Percentiles rank a stretch among this genome's conserved stretches.
phyloP scores from a whole-genome alignment of 2,797 vertebrate species.

The Alca torda region DNA sequence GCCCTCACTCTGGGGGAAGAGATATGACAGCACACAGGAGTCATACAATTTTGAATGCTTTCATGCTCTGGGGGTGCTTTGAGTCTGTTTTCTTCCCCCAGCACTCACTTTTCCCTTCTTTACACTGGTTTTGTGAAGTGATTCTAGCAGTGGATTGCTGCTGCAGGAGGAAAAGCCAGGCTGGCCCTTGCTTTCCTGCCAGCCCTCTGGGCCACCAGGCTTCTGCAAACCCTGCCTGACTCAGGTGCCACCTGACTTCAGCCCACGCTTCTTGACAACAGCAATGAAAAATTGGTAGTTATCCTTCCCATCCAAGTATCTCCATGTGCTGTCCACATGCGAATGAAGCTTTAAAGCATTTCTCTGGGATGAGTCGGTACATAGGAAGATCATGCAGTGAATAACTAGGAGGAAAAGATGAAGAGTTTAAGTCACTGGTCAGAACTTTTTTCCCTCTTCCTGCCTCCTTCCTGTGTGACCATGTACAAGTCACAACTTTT shows the following conservation, averaged over 20 bases:
- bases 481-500: background rate
- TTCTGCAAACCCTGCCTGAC: background rate
- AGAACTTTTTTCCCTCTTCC: background rate
- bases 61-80: background rate
- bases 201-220: background rate
- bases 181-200: accelerated
- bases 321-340: background rate
- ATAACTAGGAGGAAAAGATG: background rate
- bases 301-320: background rate
- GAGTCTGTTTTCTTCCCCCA: background rate
- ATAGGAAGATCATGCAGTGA: background rate
- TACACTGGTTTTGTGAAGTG: background rate
- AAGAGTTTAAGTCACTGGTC: background rate
- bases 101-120: background rate
- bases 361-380: background rate
- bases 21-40: background rate
- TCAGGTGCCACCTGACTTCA: background rate
- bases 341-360: background rate
- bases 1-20: background rate
- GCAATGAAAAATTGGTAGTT: background rate
- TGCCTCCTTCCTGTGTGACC: background rate
- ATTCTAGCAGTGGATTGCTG: background rate
- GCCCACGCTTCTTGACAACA: background rate
- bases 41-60: background rate
- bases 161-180: background rate